Conservation (phyloP, 1,140 invertebrate genomes). For the Zaprionus africanus region DNA sequence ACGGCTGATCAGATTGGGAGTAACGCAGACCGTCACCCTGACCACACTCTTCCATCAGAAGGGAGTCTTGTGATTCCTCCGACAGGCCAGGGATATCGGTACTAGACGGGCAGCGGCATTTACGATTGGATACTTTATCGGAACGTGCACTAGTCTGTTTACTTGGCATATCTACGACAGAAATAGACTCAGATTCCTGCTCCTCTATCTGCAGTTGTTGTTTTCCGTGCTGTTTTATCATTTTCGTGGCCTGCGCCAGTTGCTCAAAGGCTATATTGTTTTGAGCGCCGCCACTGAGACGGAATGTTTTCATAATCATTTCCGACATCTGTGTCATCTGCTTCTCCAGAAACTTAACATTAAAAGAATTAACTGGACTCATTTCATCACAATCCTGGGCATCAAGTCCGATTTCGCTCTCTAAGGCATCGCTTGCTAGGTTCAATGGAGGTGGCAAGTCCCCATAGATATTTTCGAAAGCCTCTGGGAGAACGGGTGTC, state of each 20-base stretch:
- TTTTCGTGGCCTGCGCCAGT: constrained; percentile 42
- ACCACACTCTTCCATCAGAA: constrained; percentile 59
- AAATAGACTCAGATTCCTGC: constrained; percentile 24
- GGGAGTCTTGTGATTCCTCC: background rate
- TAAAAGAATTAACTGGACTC: constrained; percentile 27
- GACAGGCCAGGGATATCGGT: background rate
- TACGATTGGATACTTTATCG: constrained; percentile 17
- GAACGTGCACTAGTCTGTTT: constrained; percentile 17
- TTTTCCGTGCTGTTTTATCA: constrained; percentile 35
- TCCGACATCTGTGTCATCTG: constrained; percentile 73
- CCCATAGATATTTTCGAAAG: constrained; percentile 1
- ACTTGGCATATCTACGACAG: constrained; percentile 9
- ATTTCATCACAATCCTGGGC: constrained; percentile 3
- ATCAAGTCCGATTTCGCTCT: background rate
- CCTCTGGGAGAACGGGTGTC: background rate
- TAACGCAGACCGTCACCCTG: constrained; percentile 70
- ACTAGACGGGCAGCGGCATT: constrained; percentile 57
- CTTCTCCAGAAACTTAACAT: constrained; percentile 61
- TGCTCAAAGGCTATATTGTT: constrained; percentile 57
- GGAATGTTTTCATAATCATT: constrained; percentile 69
- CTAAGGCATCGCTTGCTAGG: background rate
- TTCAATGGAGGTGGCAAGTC: background rate
- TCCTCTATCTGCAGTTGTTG: background rate
- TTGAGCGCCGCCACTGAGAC: constrained; percentile 49
- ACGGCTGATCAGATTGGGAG: constrained; percentile 24